Evolutionary conservation across 2,113 vertebrate genomes (phyloP), one percentile per base, ranked within the genome.

Genomic region (Haliaeetus leucogaster): DNA sequence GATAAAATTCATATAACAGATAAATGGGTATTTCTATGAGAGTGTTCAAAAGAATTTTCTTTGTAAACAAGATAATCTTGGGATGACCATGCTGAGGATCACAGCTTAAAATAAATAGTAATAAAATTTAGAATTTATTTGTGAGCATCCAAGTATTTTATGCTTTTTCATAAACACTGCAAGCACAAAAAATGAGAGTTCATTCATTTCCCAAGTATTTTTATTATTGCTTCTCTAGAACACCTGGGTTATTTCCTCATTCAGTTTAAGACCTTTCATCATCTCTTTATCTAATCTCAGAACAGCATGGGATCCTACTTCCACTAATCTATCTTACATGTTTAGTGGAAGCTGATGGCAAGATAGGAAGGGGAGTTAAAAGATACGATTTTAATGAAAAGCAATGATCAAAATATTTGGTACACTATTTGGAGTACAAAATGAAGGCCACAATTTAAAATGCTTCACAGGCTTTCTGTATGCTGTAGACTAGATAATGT

Each of bases 261-360:
- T 92, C 68, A 74, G 34, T 86, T 82, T 95, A 89, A 94, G 42
- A 89, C 47, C 36, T 93, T 96, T 82, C 83, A 95, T 94, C 86
- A 91, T 87, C 53, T 77, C 55, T 86, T 95, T 93, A 97, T 93
- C 94, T 95, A 93, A 94, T 94, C 89, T 95, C n/a, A 25, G 63
- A 93, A 73, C n/a, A 66, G 50, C 74, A 88, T 88, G 73, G 59
- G 19, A 82, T 91, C 42, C 48, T 93, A 42, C 66, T 94, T 95
- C n/a, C 19, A 90, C 67, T 74, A 68, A 93, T 95, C 76, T 92
- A 56, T 95, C 4, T 80, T 77, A 48, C 0, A 1, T 70, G 58
- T 67, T 93, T 88, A 94, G 63, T 77, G 71, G 83, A 96, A 93
- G 26, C 81, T 55, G 86, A 80, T 91, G 53, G 58, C 38, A 62